phyloP scores from a whole-genome alignment of 2,797 vertebrate species.

The Phrynocephalus guinanensis region DNA sequence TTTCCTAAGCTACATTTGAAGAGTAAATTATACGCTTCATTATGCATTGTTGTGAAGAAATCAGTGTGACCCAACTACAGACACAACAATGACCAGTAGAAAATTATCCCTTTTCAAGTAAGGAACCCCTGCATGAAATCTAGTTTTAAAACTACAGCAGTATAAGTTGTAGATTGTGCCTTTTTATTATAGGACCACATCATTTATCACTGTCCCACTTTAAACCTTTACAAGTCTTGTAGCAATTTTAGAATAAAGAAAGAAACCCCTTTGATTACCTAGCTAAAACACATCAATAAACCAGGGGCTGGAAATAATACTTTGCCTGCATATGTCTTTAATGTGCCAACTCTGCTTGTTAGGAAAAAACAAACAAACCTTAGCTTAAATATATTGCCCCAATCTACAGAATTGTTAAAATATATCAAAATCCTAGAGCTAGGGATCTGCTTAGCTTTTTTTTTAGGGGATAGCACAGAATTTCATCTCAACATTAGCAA shows the following conservation, averaged over 20 bases:
- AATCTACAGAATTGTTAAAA: constrained; percentile 42
- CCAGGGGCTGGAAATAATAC: constrained; percentile 72
- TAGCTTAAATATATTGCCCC: constrained; percentile 48
- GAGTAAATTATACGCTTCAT: neutral
- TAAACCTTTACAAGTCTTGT: constrained; percentile 12
- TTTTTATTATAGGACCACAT: neutral
- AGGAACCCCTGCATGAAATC: neutral
- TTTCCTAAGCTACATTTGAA: neutral
- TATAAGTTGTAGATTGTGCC: neutral
- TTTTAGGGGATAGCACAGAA: neutral
- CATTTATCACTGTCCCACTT: neutral
- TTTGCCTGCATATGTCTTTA: constrained; percentile 71
- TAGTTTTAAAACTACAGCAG: neutral
- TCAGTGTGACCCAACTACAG: neutral
- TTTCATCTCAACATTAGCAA: too few relatives aligned
- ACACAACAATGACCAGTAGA: neutral
- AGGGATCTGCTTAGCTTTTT: neutral
- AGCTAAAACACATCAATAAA: constrained; percentile 50
- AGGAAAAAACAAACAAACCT: constrained; percentile 7
- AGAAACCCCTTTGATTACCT: neutral
- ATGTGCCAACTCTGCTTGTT: constrained; percentile 70
- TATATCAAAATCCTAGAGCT: constrained; percentile 44
- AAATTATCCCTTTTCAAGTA: neutral
- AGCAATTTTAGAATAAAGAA: constrained; percentile 4
- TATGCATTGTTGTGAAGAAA: rapidly evolving